Conservation (phyloP, 1,140 invertebrate genomes). For the Drosophila tani region DNA sequence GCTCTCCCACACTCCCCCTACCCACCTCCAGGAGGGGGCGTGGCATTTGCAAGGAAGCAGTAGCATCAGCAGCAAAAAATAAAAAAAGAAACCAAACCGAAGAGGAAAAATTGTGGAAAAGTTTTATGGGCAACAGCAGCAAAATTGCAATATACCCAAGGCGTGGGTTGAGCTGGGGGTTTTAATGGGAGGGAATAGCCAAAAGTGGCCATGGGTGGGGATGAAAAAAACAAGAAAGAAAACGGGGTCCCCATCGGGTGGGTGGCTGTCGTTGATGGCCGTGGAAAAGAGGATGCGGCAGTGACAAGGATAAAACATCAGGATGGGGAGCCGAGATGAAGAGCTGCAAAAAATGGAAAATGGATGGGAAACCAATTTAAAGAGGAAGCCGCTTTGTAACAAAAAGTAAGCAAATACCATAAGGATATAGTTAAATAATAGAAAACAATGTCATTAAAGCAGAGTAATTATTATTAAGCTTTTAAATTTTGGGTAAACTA, state of each 20-base stretch:
- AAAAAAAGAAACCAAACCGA: constrained; percentile 52
- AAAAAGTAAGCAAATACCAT: neutral
- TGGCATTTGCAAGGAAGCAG: constrained; percentile 40
- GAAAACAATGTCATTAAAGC: neutral
- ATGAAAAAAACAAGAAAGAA: neutral
- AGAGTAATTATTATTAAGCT: no score
- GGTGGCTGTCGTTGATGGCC: constrained; percentile 42
- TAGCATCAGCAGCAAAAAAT: constrained; percentile 27
- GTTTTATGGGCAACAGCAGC: constrained; percentile 81
- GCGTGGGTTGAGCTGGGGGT: constrained; percentile 11
- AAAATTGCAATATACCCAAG: constrained; percentile 79
- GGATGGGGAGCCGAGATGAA: constrained; percentile 14
- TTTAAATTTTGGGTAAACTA: no score
- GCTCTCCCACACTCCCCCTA: constrained; percentile 24
- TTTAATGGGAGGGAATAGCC: neutral
- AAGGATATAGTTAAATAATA: neutral
- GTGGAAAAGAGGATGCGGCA: constrained; percentile 47
- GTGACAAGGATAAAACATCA: constrained; percentile 41
- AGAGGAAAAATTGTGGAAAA: constrained; percentile 75
- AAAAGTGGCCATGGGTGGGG: constrained; percentile 4
- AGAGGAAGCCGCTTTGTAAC: constrained; percentile 14
- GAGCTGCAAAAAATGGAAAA: constrained; percentile 24
- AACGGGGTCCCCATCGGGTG: neutral
- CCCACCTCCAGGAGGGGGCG: constrained; percentile 27
- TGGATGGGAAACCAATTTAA: constrained; percentile 50